Conservation (phyloP, 2,888 invertebrate species). For the Eulithis prunata region DNA sequence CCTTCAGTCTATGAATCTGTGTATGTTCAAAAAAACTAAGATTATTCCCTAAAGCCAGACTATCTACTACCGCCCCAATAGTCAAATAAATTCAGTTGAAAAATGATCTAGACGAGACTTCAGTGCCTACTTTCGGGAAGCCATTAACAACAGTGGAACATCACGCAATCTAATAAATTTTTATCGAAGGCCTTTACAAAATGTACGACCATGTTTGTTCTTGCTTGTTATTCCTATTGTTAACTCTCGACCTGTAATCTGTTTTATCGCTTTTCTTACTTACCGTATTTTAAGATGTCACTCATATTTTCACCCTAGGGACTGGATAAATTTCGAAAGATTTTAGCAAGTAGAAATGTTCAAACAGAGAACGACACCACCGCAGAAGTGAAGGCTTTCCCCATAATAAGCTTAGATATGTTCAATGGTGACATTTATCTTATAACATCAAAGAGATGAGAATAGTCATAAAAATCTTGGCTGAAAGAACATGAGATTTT, state of each 20-base stretch:
- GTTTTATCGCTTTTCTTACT: slow-evolving; percentile 38
- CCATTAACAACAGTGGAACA: slow-evolving; percentile 8
- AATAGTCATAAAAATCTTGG: background rate
- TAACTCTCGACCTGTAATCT: slow-evolving; percentile 34
- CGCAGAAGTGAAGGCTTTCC: too few species aligned
- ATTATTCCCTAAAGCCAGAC: too few species aligned
- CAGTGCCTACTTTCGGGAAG: slow-evolving; percentile 5
- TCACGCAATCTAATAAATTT: slow-evolving; percentile 13
- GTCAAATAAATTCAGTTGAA: background rate
- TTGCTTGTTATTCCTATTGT: slow-evolving; percentile 36
- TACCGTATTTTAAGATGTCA: slow-evolving; percentile 5
- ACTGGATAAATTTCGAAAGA: too few species aligned
- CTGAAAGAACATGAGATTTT: slow-evolving; percentile 1
- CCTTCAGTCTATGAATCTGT: too few species aligned
- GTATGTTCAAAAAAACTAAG: too few species aligned
- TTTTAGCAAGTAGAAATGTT: too few species aligned
- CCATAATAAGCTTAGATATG: too few species aligned
- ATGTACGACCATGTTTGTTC: slow-evolving; percentile 22
- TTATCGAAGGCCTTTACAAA: slow-evolving; percentile 19
- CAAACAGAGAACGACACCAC: too few species aligned
- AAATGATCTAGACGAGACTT: background rate
- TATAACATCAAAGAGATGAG: background rate
- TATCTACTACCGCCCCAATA: too few species aligned
- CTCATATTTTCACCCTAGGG: background rate
- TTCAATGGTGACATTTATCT: too few species aligned